Conservation (phyloP, 2,113 vertebrate species). For the Microtus montanus region DNA sequence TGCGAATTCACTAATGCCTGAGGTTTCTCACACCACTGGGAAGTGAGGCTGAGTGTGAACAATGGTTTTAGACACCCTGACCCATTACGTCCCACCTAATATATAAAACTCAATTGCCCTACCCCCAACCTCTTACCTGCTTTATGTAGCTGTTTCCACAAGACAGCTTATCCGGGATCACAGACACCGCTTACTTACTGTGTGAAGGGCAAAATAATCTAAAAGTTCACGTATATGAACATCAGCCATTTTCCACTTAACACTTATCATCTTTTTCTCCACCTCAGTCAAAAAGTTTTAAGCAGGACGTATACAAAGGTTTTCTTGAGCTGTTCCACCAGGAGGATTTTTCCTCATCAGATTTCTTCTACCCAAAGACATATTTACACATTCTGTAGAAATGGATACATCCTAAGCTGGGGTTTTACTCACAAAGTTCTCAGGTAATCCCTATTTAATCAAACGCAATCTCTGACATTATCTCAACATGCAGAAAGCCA, state of each 20-base stretch:
- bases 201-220: conserved; percentile 6
- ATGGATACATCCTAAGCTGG: background rate
- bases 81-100: background rate
- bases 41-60: background rate
- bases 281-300: conserved; percentile 3
- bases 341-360: background rate
- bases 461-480: conserved; percentile 33
- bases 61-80: background rate
- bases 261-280: background rate
- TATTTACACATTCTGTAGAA: background rate
- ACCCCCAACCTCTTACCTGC: background rate
- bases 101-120: background rate
- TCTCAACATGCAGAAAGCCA: conserved; percentile 13
- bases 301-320: conserved; percentile 12
- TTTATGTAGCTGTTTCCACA: background rate
- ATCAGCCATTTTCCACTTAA: conserved; percentile 3
- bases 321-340: background rate
- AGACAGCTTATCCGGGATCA: background rate
- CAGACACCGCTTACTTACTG: background rate
- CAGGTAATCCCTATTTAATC: conserved; percentile 8
- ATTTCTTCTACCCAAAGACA: conserved; percentile 13
- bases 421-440: conserved; percentile 52
- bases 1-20: background rate
- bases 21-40: background rate
- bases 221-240: background rate